phyloP scores from a whole-genome alignment of 2,113 vertebrate species.

The Heliornis fulica region DNA sequence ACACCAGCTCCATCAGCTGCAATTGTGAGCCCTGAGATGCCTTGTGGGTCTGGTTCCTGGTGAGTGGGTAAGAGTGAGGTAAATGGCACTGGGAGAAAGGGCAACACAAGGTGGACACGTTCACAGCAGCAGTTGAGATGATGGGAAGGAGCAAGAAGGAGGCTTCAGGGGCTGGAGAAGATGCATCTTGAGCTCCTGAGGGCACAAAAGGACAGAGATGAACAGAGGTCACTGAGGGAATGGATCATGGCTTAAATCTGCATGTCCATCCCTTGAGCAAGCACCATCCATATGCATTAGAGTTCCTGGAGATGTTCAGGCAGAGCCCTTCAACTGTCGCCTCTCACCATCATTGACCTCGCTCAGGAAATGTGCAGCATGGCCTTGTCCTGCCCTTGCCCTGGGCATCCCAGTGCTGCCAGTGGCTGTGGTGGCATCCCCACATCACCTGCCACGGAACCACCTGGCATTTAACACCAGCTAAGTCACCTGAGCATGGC shows the following conservation, averaged over 20 bases:
- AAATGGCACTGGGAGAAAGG: background rate
- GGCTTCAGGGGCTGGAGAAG: background rate
- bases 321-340: background rate
- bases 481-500: accelerated
- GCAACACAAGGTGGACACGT: background rate
- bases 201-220: background rate
- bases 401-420: background rate
- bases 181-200: background rate
- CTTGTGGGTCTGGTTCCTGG: background rate
- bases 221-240: background rate
- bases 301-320: background rate
- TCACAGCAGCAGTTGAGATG: accelerated
- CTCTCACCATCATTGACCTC: background rate
- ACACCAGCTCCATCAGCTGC: background rate
- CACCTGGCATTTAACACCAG: background rate
- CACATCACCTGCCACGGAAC: accelerated
- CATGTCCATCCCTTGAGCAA: background rate
- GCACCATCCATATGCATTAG: background rate
- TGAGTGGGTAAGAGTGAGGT: accelerated
- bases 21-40: accelerated
- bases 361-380: background rate
- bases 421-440: too few species aligned
- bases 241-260: background rate
- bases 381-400: background rate
- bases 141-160: background rate